Evolutionary conservation across 2,113 vertebrate genomes (phyloP).

Genomic region (Smithornis capensis): DNA sequence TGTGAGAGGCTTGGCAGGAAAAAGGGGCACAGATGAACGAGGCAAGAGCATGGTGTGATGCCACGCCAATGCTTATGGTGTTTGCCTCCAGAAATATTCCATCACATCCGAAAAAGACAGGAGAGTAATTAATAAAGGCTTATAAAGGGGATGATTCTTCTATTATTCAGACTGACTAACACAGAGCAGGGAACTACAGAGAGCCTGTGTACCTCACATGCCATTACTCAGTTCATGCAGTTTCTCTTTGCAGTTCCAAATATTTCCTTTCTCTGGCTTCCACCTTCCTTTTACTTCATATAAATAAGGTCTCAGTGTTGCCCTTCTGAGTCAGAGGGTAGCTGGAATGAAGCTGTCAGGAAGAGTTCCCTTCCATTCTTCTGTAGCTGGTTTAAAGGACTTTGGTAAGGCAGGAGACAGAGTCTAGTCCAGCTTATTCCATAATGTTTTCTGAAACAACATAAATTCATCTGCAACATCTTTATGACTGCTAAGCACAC

Average conservation of each 20-base stretch:
- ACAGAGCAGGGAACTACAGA: background rate
- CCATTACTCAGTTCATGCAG: background rate
- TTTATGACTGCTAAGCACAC: slow-evolving; percentile 7
- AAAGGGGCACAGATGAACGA: background rate
- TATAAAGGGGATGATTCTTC: background rate
- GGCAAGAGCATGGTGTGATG: background rate
- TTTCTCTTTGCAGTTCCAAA: background rate
- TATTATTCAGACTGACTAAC: background rate
- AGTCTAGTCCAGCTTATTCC: background rate
- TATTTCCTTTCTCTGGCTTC: background rate
- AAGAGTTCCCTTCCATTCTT: background rate
- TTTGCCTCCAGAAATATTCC: background rate
- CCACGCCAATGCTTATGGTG: background rate
- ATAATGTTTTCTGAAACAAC: background rate
- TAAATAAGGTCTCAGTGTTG: background rate
- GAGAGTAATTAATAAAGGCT: background rate
- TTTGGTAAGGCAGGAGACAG: background rate
- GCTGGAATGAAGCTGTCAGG: background rate
- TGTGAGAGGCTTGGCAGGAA: background rate
- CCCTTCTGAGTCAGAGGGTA: background rate
- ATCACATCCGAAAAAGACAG: background rate
- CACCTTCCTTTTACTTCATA: background rate
- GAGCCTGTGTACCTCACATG: background rate
- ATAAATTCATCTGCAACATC: background rate
- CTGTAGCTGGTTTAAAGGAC: background rate